These are phyloP conservation scores for Nebria salina DNA, from an alignment of 2,888 invertebrate genomes.

Conservation along the genomic window DNA sequence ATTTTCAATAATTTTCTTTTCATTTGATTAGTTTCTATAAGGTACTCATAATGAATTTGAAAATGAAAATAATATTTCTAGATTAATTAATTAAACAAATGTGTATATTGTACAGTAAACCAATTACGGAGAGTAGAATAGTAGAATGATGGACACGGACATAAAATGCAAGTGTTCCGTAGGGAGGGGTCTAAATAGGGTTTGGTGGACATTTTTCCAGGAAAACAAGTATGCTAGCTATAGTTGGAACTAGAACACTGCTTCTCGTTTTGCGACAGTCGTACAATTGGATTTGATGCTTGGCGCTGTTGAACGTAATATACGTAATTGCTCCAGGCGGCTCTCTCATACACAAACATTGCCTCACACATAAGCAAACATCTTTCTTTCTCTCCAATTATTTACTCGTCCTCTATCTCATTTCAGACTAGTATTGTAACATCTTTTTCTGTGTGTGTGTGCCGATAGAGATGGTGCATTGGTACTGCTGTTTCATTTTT, in stretches of 20 bases:
- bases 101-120: not conserved
- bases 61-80: not conserved
- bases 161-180: slow-evolving; percentile 10
- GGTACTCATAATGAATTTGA: too few relatives aligned
- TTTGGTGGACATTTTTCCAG: not conserved
- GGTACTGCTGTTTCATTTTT: not conserved
- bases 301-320: not conserved
- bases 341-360: not conserved
- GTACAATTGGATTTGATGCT: not conserved
- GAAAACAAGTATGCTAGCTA: not conserved
- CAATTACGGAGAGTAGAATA: slow-evolving; percentile 5
- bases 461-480: not conserved
- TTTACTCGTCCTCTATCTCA: not conserved
- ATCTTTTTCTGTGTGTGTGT: not conserved
- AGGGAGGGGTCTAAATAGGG: not conserved
- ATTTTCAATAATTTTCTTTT: too few relatives aligned
- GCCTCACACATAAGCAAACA: not conserved
- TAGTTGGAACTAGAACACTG: not conserved
- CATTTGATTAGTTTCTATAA: too few relatives aligned
- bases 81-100: not conserved
- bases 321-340: not conserved
- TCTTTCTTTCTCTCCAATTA: not conserved
- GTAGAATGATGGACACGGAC: slow-evolving; percentile 6
- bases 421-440: not conserved
- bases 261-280: not conserved